Evolutionary conservation across 2,113 vertebrate genomes (phyloP), one percentile per base, ranked within the genome.

Genomic region (Phasianus colchicus): DNA sequence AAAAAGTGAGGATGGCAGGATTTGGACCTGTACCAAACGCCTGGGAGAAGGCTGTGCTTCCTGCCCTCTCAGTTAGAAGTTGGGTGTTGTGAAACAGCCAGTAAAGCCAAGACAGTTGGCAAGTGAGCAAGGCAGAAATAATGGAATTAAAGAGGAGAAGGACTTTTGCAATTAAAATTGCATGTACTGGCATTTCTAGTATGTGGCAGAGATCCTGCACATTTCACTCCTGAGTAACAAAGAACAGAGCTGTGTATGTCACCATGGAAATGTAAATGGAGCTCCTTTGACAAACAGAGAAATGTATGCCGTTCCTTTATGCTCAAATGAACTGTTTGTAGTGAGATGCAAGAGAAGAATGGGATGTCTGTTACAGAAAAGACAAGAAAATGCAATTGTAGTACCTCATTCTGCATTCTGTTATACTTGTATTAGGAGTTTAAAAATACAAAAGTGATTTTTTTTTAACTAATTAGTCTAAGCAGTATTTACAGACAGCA

Each of bases 221-320:
- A 71, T 90, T 79, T 96, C 83, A 94, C 81, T 96, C 86, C 75
- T 20, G 57, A 88, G 77, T 83, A 94, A 96, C 87, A 96, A 97
- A 97, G 91, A 96, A 97, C 81, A 95, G 92, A 79, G 79, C 79
- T 95, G 79, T 92, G 48, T 79, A 83, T 95, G 93, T 95, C 83
- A 92, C 95, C 88, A 95, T 89, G 86, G 94, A 98, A 96, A 96
- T 93, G 78, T 93, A 95, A 96, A 97, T 87, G 94, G 89, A 87
- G 79, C 75, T 92, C 52, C 94, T 97, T 96, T 97, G 90, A 92
- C 81, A 95, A 96, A 93, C 92, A 85, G 86, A 93, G 93, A 96
- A 93, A 96, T 97, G 92, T 92, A 85, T 85, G 90, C 95, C 43
- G 47, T 77, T 82, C 78, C 78, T 92, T 91, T 95, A 80, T 96